Conservation (phyloP, 2,888 invertebrate genomes). For the Caenorhabditis wallacei region DNA sequence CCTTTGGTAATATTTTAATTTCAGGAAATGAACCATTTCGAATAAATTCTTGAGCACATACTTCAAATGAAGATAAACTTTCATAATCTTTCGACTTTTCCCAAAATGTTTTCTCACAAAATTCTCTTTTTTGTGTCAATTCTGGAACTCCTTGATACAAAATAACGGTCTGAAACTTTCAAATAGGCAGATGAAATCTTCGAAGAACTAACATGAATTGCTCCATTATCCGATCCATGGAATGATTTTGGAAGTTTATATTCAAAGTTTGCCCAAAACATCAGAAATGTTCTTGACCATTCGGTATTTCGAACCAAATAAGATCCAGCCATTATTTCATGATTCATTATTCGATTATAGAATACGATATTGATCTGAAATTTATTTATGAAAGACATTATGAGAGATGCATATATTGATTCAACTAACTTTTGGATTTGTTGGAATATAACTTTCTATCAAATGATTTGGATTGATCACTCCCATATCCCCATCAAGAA, state of each 20-base stretch:
- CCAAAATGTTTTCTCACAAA: constrained; percentile 57
- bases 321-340: constrained; percentile 81
- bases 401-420: no score
- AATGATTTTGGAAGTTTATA: constrained; percentile 65
- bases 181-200: neutral
- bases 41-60: constrained; percentile 74
- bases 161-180: constrained; percentile 65
- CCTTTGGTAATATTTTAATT: constrained; percentile 66
- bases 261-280: constrained; percentile 69
- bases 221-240: constrained; percentile 73
- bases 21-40: constrained; percentile 40
- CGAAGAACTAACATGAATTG: constrained; percentile 68
- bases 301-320: constrained; percentile 68
- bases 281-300: constrained; percentile 60
- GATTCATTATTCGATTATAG: constrained; percentile 81
- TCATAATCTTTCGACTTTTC: constrained; percentile 38
- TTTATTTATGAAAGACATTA: no score
- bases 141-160: constrained; percentile 56
- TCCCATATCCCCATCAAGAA: constrained; percentile 72
- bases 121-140: constrained; percentile 18
- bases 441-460: constrained; percentile 74
- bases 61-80: constrained; percentile 63
- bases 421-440: constrained; percentile 31
- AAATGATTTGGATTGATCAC: constrained; percentile 72
- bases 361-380: constrained; percentile 75